Conservation (phyloP, 92 coral and sea anemone species). For the Phenganax subtilis region DNA sequence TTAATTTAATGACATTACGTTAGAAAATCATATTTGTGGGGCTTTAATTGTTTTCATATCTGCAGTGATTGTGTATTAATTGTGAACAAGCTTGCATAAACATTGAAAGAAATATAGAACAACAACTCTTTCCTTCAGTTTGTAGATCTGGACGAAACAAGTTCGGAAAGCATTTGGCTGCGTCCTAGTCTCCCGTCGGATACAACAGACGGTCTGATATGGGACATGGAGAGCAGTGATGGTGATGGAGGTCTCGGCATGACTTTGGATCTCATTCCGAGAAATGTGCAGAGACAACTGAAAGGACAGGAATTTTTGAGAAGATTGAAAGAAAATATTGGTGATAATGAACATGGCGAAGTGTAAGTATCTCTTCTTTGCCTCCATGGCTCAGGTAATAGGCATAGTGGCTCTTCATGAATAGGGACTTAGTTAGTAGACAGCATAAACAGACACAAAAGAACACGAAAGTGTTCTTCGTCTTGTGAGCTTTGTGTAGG, state of each 20-base stretch:
- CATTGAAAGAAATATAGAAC: too few species aligned
- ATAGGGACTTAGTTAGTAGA: too few species aligned
- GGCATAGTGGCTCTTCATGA: too few species aligned
- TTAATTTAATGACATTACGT: too few species aligned
- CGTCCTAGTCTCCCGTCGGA: conserved; percentile 9
- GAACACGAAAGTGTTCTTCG: too few species aligned
- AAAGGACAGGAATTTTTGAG: conserved; percentile 83
- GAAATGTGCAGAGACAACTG: conserved; percentile 47
- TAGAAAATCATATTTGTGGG: too few species aligned
- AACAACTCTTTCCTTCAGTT: background rate
- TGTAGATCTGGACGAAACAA: background rate
- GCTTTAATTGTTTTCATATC: too few species aligned
- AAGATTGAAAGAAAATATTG: conserved; percentile 58
- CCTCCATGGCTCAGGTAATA: background rate
- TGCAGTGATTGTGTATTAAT: too few species aligned
- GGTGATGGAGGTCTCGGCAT: conserved; percentile 20
- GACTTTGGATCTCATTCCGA: conserved; percentile 42
- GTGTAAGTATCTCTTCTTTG: conserved; percentile 11
- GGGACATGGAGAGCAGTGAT: conserved; percentile 45
- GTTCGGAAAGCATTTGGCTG: conserved; percentile 21
- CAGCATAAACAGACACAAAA: too few species aligned
- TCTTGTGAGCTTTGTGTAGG: too few species aligned
- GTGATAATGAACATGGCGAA: conserved; percentile 50
- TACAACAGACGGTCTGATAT: conserved; percentile 19
- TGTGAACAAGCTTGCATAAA: too few species aligned